Conservation (phyloP, 1,140 invertebrate genomes). For the Euglossa dilemma region DNA sequence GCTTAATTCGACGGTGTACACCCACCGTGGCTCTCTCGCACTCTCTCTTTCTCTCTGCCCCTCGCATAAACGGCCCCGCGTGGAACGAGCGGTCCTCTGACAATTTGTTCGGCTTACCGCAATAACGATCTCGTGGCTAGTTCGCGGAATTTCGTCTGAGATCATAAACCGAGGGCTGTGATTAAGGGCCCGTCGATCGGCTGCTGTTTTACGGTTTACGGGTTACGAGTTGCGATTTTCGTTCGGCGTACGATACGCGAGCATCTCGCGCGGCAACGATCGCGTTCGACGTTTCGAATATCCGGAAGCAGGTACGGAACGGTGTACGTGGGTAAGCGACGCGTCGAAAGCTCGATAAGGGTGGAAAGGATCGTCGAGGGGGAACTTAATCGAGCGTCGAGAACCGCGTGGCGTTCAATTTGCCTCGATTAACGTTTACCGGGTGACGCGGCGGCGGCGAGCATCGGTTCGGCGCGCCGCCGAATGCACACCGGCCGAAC, state of each 20-base stretch:
- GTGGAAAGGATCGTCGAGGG: constrained; percentile 48
- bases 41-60: background rate
- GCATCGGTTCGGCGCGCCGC: background rate
- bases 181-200: constrained; percentile 57
- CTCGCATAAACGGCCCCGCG: constrained; percentile 41
- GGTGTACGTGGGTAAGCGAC: constrained; percentile 26
- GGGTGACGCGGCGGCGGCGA: constrained; percentile 21
- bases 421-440: constrained; percentile 68
- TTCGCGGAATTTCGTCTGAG: constrained; percentile 69
- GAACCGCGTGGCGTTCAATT: constrained; percentile 66
- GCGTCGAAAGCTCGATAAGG: constrained; percentile 38
- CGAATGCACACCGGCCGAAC: constrained; percentile 7
- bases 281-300: background rate
- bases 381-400: constrained; percentile 65
- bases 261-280: too few relatives aligned
- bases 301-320: constrained; percentile 26
- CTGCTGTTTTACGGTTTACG: constrained; percentile 4
- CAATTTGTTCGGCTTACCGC: constrained; percentile 50
- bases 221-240: background rate
- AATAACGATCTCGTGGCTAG: constrained; percentile 55
- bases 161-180: constrained; percentile 67
- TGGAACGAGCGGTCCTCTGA: constrained; percentile 30
- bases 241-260: background rate
- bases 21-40: background rate
- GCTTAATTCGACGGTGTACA: constrained; percentile 51